Evolutionary conservation across 2,888 invertebrate genomes (phyloP).

Genomic region (Philhelius pedissequus): DNA sequence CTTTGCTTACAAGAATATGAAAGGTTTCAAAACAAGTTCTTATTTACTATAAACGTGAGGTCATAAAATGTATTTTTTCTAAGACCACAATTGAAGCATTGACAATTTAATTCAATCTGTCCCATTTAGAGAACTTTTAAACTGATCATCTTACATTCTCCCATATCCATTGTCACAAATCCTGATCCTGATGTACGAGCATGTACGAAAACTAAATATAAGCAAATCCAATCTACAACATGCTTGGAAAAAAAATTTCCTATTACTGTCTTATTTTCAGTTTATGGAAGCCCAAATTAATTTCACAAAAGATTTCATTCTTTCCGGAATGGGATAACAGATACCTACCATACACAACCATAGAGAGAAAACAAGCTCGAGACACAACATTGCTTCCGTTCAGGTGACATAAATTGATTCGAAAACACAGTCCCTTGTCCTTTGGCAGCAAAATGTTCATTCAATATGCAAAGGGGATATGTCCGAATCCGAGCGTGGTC

Average conservation of each 20-base stretch:
- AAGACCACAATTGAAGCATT: background rate
- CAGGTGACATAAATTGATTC: slow-evolving; percentile 46
- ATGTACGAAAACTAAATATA: background rate
- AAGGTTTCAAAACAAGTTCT: too few species aligned
- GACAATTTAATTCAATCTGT: slow-evolving; percentile 27
- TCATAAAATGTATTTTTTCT: background rate
- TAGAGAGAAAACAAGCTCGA: background rate
- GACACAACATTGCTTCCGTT: slow-evolving; percentile 14
- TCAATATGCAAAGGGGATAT: slow-evolving; percentile 40
- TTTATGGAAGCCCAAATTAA: slow-evolving; percentile 15
- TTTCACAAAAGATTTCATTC: slow-evolving; percentile 24
- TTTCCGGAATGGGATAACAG: background rate
- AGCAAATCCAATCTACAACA: slow-evolving; percentile 14
- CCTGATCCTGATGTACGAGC: background rate
- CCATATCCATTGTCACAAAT: background rate
- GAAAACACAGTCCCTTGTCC: slow-evolving; percentile 13
- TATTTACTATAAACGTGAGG: too few species aligned
- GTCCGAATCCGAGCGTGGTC: background rate
- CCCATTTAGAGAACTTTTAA: slow-evolving; percentile 13
- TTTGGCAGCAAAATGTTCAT: slow-evolving; percentile 9
- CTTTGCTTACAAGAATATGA: too few species aligned
- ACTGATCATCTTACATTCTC: background rate
- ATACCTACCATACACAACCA: background rate
- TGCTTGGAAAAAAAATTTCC: slow-evolving; percentile 6
- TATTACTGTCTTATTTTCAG: slow-evolving; percentile 11